Base-by-base conservation (phyloP, 2,888 invertebrate species). In the Colletes collaris region DNA sequence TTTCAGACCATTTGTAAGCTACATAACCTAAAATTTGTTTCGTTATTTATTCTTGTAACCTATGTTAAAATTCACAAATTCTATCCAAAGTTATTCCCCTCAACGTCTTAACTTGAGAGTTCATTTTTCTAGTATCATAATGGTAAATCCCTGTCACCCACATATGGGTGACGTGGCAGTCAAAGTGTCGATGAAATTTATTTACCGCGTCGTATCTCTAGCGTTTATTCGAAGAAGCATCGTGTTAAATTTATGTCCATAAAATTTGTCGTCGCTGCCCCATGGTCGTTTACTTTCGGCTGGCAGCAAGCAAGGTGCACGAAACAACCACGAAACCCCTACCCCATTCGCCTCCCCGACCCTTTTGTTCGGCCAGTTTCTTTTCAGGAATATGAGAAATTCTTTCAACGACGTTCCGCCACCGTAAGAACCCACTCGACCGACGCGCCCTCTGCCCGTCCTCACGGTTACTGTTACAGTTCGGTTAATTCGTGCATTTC, bases 341-440 rank as follows among this genome's bases (percentile, higher is more conserved):
- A 67, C 60, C 56, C 76, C 75, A 58, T 80, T 71, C 70, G 49
- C 72, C 56, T 50, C 70, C 8, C 50, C 65, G 79, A 81, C 86
- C 81, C 84, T 82, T 82, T 87, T 88, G 86, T 88, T 81, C 83
- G 86, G 82, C 83, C 83, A 86, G 87, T 87, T 90, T 90, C 91
- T 91, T 91, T 91, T 91, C 90, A 91, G 74, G 85, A 90, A 90
- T 90, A 90, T 89, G 91, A 89, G 89, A 90, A 90, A 72, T 72
- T 72, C 67, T 56, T 49, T 73, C 13, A 59, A 40, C 67, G 10
- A 7, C 44, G 68, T 59, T 44, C 73, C 56, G 53, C 46, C 59
- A 52, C 52, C 65, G 69, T 73, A 50, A 78, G 64, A 72, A 78
- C 8, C 71, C 71, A 64, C 55, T 77, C 66, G 71, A 67, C 59